phyloP scores from a whole-genome alignment of 2,888 invertebrate genomes.

The Anthrax anthrax region DNA sequence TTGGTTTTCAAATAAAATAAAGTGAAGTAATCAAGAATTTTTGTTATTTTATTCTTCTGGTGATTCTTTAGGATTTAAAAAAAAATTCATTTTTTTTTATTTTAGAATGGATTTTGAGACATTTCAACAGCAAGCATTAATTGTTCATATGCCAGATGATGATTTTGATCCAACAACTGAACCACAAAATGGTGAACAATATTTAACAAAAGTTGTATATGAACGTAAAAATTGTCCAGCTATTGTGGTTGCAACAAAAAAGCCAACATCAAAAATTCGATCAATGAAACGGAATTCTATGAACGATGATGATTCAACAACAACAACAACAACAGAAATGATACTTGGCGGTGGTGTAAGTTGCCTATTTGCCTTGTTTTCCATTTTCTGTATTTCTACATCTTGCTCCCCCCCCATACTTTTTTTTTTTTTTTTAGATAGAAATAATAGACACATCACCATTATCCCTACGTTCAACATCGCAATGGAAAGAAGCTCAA shows the following conservation, averaged over 20 bases:
- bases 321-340: neutral
- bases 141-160: slow-evolving; percentile 23
- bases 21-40: too few species aligned
- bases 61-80: too few species aligned
- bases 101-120: too few species aligned
- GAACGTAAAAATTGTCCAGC: slow-evolving; percentile 29
- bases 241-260: slow-evolving; percentile 21
- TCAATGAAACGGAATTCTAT: neutral
- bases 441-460: slow-evolving; percentile 15
- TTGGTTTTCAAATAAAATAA: too few species aligned
- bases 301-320: neutral
- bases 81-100: too few species aligned
- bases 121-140: slow-evolving; percentile 28
- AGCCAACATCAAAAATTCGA: slow-evolving; percentile 10
- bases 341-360: neutral
- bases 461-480: slow-evolving; percentile 22
- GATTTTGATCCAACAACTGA: slow-evolving; percentile 24
- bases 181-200: slow-evolving; percentile 29
- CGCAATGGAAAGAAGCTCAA: slow-evolving; percentile 28
- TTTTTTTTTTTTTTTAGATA: slow-evolving; percentile 9
- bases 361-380: too few species aligned
- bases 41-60: too few species aligned
- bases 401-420: too few species aligned
- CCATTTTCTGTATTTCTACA: too few species aligned
- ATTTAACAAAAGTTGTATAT: slow-evolving; percentile 27